These are phyloP conservation scores for Drosophila ogumai DNA, from an alignment of 1,140 invertebrate genomes.

Conservation along the genomic window DNA sequence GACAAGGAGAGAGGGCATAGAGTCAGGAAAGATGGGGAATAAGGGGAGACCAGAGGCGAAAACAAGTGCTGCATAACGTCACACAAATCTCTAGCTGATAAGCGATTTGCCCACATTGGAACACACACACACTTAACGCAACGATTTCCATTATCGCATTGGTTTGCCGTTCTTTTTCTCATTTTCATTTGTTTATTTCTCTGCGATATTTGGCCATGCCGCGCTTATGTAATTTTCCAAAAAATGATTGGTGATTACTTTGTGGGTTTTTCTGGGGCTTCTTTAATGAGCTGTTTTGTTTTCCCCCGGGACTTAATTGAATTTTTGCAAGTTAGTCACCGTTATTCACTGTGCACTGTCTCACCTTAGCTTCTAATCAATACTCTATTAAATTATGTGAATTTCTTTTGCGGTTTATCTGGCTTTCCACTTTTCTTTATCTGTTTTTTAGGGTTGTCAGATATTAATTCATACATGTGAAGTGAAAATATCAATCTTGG, in stretches of 20 bases:
- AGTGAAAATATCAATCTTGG: background rate
- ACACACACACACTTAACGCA: constrained; percentile 35
- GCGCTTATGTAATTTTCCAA: constrained; percentile 53
- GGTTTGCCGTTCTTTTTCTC: constrained; percentile 3
- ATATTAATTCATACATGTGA: background rate
- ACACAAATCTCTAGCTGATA: constrained; percentile 44
- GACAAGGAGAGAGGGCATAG: background rate
- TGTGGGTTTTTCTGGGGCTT: constrained; percentile 50
- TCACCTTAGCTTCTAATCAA: constrained; percentile 33
- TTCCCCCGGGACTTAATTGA: constrained; percentile 37
- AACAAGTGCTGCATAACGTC: constrained; percentile 31
- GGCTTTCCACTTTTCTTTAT: background rate
- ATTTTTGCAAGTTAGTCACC: constrained; percentile 31
- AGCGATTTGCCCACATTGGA: constrained; percentile 5
- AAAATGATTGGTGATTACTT: constrained; percentile 22
- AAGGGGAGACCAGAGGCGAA: constrained; percentile 8
- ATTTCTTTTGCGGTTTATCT: constrained; percentile 21
- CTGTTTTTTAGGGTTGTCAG: background rate
- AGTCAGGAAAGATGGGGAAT: background rate
- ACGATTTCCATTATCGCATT: constrained; percentile 43
- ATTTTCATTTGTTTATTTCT: constrained; percentile 45
- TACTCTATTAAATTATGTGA: constrained; percentile 40
- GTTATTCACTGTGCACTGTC: constrained; percentile 31
- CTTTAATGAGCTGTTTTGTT: constrained; percentile 15
- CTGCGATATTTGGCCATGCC: constrained; percentile 17